Percentiles rank a stretch among this genome's conserved stretches.
Conservation (phyloP, 2,888 invertebrate species). For the Poecilus cupreus region DNA sequence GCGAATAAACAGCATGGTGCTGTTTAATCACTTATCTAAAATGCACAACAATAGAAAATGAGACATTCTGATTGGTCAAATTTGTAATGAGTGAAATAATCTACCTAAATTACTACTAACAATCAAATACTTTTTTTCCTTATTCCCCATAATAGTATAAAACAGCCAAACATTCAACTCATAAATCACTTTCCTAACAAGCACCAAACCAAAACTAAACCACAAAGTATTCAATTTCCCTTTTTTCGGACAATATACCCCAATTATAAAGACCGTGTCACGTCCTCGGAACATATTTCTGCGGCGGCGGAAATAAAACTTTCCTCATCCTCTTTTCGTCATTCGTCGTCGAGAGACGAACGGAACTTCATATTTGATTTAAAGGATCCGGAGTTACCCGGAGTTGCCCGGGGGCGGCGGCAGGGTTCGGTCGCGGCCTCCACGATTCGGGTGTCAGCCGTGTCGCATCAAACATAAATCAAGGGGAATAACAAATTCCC, state of each 20-base stretch:
- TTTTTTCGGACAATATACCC: not conserved
- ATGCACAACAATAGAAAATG: too few species aligned
- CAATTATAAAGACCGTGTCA: not conserved
- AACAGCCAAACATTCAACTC: too few species aligned
- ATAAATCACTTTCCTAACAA: not conserved
- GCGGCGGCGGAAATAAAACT: not conserved
- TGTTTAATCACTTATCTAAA: too few species aligned
- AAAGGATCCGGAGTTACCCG: not conserved
- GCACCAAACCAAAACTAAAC: not conserved
- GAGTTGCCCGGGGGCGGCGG: not conserved
- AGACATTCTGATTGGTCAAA: too few species aligned
- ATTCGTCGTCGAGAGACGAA: not conserved
- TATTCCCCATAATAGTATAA: too few species aligned
- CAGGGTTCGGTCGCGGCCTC: not conserved
- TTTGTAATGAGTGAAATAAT: too few species aligned
- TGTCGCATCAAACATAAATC: constrained; percentile 34
- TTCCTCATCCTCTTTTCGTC: not conserved
- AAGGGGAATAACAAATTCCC: not conserved
- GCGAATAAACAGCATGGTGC: too few species aligned
- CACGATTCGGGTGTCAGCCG: not conserved
- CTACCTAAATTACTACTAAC: too few species aligned
- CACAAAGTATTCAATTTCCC: not conserved
- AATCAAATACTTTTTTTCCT: too few species aligned
- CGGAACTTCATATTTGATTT: constrained; percentile 12
- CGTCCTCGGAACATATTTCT: not conserved